Evolutionary conservation across 2,888 invertebrate genomes (phyloP).

Genomic region (Rhagonycha fulva): DNA sequence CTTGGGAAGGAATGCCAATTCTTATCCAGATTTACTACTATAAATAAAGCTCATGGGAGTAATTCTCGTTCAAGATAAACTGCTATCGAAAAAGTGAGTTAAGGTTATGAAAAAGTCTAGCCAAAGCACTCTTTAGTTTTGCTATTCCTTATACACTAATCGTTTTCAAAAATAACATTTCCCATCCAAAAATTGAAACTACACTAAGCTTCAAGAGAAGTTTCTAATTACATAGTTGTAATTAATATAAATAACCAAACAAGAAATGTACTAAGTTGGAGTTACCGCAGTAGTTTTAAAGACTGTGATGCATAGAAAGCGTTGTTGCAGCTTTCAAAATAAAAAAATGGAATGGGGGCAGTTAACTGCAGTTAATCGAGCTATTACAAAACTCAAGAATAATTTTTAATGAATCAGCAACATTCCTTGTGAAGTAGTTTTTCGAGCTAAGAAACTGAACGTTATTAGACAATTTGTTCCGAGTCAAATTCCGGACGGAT

Average conservation of each 20-base stretch:
- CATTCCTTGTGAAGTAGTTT: background rate
- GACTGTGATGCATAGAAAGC: background rate
- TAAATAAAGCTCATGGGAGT: constrained; percentile 24
- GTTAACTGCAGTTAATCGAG: background rate
- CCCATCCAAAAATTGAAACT: background rate
- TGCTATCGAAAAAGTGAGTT: constrained; percentile 8
- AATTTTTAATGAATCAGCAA: background rate
- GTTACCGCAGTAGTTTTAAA: background rate
- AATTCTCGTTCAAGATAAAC: constrained; percentile 18
- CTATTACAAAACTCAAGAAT: background rate
- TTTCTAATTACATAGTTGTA: background rate
- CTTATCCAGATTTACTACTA: constrained; percentile 21
- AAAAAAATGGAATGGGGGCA: too few species aligned
- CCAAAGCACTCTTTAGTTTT: background rate
- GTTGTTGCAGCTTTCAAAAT: too few species aligned
- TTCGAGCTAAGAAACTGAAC: background rate
- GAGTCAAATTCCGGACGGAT: constrained; percentile 19
- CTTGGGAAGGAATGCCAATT: constrained; percentile 16
- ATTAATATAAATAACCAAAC: background rate
- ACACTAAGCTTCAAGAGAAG: background rate
- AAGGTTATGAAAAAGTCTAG: constrained; percentile 1
- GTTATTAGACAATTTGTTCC: constrained; percentile 19
- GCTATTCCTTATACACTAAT: background rate
- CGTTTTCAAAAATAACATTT: background rate
- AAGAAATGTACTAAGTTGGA: background rate